Percentiles rank a stretch among this genome's conserved stretches.
phyloP scores from a whole-genome alignment of 2,113 vertebrate species.

The zebrafish (Danio rerio) region DNA sequence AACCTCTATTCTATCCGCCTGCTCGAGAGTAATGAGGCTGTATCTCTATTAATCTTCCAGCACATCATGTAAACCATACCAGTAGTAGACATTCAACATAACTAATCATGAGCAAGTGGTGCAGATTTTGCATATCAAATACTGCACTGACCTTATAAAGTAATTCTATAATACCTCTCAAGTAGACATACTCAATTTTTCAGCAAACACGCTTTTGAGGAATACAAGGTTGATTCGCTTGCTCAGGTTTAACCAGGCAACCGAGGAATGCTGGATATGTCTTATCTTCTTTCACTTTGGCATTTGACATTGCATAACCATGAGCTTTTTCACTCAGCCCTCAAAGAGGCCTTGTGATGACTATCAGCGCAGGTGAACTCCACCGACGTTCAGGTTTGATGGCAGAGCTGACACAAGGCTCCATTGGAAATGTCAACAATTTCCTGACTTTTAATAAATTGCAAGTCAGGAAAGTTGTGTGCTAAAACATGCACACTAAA shows the following conservation, averaged over 20 bases:
- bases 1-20: no score
- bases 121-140: no score
- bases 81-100: no score
- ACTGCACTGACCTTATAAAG: no score
- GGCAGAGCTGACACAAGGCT: slow-evolving; percentile 45
- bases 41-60: no score
- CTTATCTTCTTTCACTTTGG: slow-evolving; percentile 50
- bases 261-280: slow-evolving; percentile 43
- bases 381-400: slow-evolving; percentile 34
- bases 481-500: not conserved
- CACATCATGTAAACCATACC: no score
- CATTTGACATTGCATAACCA: slow-evolving; percentile 56
- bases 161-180: not conserved
- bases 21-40: no score
- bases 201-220: not conserved
- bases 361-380: slow-evolving; percentile 52
- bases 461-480: not conserved
- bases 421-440: not conserved
- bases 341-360: slow-evolving; percentile 61
- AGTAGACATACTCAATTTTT: slow-evolving; percentile 11
- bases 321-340: slow-evolving; percentile 6
- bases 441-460: not conserved
- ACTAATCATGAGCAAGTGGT: no score
- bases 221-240: slow-evolving; percentile 2
- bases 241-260: not conserved